Evolutionary conservation across 1,140 invertebrate genomes (phyloP).

Genomic region (Saccostrea glomerata): DNA sequence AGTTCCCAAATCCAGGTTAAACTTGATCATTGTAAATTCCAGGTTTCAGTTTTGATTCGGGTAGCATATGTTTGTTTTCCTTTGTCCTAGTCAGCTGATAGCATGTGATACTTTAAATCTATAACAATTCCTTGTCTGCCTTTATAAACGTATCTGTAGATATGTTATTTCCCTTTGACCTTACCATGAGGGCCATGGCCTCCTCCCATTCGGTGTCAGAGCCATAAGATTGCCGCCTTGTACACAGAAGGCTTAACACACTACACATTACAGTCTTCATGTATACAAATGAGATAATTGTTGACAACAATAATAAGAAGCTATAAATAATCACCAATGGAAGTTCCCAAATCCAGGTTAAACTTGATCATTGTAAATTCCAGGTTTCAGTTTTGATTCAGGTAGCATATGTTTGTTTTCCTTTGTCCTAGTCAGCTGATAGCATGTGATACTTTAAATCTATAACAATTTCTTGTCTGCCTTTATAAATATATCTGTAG

Average conservation of each 20-base stretch:
- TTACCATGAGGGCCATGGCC: not conserved
- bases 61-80: not conserved
- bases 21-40: not conserved
- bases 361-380: not conserved
- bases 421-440: not conserved
- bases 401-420: not conserved
- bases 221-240: conserved; percentile 9
- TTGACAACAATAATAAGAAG: not conserved
- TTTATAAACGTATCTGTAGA: too few species aligned
- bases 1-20: not conserved
- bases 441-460: not conserved
- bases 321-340: not conserved
- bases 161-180: not conserved
- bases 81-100: not conserved
- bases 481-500: too few species aligned
- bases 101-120: not conserved
- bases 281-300: not conserved
- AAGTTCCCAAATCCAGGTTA: not conserved
- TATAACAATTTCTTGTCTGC: not conserved
- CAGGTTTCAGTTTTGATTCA: not conserved
- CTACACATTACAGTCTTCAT: not conserved
- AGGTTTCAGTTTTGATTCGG: not conserved
- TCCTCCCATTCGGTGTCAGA: not conserved
- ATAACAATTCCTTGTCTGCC: not conserved
- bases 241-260: conserved; percentile 18